Evolutionary conservation across 1,140 invertebrate genomes (phyloP).

Genomic region (Pseudomyrmex dendroicus): DNA sequence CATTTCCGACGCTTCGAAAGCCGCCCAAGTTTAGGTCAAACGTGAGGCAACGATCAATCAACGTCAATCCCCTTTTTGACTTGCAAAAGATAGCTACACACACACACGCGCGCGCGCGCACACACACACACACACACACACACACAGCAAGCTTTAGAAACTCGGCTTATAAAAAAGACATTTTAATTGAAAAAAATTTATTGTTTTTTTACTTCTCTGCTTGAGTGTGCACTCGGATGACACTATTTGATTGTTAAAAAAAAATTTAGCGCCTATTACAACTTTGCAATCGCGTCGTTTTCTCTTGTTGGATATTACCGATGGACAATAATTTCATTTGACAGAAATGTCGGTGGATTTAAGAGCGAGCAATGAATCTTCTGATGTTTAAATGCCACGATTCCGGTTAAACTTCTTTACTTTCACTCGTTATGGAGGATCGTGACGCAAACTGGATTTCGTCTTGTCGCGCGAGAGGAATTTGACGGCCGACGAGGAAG

Average conservation of each 20-base stretch:
- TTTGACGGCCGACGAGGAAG: slow-evolving; percentile 37
- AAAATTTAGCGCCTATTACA: not conserved
- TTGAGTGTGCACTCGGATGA: too few species aligned
- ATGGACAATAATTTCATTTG: slow-evolving; percentile 42
- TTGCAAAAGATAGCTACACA: too few species aligned
- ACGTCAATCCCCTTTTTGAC: not conserved
- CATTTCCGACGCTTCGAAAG: not conserved
- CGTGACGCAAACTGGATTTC: slow-evolving; percentile 77
- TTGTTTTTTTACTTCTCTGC: not conserved
- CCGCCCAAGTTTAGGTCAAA: not conserved
- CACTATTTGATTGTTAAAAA: too few species aligned
- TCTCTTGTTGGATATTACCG: slow-evolving; percentile 35
- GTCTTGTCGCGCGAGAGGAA: slow-evolving; percentile 39
- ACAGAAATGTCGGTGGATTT: slow-evolving; percentile 55
- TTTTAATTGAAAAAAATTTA: not conserved
- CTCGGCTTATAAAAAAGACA: not conserved
- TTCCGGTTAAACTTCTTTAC: slow-evolving; percentile 79
- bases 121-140: too few species aligned
- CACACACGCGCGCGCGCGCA: too few species aligned
- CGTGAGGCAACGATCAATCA: slow-evolving; percentile 1
- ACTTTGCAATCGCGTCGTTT: slow-evolving; percentile 45
- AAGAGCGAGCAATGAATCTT: slow-evolving; percentile 21
- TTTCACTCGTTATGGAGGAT: slow-evolving; percentile 81
- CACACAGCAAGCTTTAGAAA: not conserved
- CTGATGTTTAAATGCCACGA: slow-evolving; percentile 57